Evolutionary conservation across 2,113 vertebrate species (phyloP).

Genomic region (Orthonyx spaldingii): DNA sequence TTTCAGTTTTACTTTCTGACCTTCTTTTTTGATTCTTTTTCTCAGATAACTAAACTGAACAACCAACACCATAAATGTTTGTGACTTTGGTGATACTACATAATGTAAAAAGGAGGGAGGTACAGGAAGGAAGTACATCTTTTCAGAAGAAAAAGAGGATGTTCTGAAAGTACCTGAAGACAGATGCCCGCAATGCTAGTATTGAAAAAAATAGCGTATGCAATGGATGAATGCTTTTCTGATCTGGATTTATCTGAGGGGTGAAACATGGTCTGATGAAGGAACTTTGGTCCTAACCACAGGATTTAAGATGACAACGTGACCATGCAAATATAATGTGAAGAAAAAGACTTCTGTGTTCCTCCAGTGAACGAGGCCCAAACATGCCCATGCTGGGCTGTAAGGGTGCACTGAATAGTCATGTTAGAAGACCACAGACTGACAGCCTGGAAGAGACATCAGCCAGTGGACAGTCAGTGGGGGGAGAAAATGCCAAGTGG

Average conservation of each 20-base stretch:
- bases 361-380: neutral
- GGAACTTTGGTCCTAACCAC: neutral
- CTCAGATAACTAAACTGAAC: neutral
- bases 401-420: neutral
- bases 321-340: neutral
- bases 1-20: neutral
- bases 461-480: neutral
- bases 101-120: neutral
- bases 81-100: neutral
- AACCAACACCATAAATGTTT: neutral
- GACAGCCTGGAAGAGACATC: neutral
- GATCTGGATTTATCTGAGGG: neutral
- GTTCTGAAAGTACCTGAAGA: neutral
- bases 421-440: neutral
- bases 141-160: constrained; percentile 24
- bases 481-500: accelerated
- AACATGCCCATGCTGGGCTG: neutral
- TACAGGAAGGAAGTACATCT: neutral
- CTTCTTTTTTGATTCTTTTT: neutral
- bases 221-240: neutral
- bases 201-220: neutral
- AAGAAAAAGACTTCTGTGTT: neutral
- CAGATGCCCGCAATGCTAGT: neutral
- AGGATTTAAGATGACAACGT: neutral
- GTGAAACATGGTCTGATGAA: neutral